These are phyloP conservation scores for Paramormyrops hopkinsi DNA, from an alignment of 2,797 vertebrate genomes.

Conservation along the genomic window DNA sequence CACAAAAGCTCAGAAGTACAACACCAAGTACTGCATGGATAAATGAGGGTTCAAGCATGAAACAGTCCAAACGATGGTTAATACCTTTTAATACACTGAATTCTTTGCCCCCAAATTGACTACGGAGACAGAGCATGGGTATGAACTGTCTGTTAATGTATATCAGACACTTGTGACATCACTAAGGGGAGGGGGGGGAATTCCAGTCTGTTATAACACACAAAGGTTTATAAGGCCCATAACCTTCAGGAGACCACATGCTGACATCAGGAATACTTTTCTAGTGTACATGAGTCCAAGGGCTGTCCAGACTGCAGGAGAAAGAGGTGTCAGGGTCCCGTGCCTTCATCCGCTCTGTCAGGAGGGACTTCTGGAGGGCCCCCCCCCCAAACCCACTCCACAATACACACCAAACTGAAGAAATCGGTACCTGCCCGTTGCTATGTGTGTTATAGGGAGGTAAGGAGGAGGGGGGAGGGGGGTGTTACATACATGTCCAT, in stretches of 20 bases:
- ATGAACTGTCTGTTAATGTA: background rate
- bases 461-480: background rate
- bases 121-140: background rate
- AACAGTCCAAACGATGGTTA: background rate
- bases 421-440: background rate
- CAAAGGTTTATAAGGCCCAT: background rate
- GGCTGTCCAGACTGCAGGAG: background rate
- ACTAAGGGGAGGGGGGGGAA: background rate
- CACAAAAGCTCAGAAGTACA: background rate
- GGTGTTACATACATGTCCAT: background rate
- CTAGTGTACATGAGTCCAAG: background rate
- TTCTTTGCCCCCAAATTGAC: background rate
- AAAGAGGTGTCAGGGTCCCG: background rate
- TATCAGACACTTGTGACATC: background rate
- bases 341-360: conserved; percentile 9
- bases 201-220: background rate
- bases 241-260: background rate
- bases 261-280: background rate
- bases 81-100: background rate
- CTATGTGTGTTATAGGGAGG: background rate
- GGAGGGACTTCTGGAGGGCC: background rate
- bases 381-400: background rate
- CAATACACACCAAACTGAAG: background rate
- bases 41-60: background rate
- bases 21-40: background rate